Conservation (phyloP, 2,797 vertebrate genomes). For the Rhinoraja longicauda region DNA sequence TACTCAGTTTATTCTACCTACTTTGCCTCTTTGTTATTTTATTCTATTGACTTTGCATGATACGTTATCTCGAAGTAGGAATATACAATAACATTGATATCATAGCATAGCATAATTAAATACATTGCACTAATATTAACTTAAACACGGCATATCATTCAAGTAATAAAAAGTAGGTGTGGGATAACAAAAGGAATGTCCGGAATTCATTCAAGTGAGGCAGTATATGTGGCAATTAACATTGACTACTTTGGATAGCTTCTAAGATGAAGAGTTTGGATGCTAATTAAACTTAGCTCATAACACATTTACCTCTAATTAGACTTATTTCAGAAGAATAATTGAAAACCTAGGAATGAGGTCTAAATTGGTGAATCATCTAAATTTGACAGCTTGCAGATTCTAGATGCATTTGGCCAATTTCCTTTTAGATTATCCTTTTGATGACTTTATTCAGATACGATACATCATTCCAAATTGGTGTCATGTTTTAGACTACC, state of each 20-base stretch:
- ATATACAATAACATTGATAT: slow-evolving; percentile 26
- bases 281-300: slow-evolving; percentile 12
- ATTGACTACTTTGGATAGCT: not conserved
- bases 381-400: not conserved
- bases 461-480: not conserved
- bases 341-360: not conserved
- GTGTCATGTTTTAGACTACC: not conserved
- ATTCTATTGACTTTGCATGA: not conserved
- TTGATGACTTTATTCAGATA: not conserved
- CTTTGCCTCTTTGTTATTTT: not conserved
- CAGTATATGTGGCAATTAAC: slow-evolving; percentile 1
- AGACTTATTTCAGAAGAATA: not conserved
- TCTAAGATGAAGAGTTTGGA: not conserved
- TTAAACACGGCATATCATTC: slow-evolving; percentile 17
- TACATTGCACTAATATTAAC: not conserved
- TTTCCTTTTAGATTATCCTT: not conserved
- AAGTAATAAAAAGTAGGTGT: slow-evolving; percentile 31
- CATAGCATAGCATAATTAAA: slow-evolving; percentile 23
- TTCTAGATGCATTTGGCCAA: not conserved
- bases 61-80: not conserved
- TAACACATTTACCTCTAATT: not conserved
- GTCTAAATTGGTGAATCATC: not conserved
- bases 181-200: slow-evolving; percentile 28
- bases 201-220: not conserved
- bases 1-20: not conserved